Conservation (phyloP, 1,140 invertebrate species). For the Sycophaga agraensis region DNA sequence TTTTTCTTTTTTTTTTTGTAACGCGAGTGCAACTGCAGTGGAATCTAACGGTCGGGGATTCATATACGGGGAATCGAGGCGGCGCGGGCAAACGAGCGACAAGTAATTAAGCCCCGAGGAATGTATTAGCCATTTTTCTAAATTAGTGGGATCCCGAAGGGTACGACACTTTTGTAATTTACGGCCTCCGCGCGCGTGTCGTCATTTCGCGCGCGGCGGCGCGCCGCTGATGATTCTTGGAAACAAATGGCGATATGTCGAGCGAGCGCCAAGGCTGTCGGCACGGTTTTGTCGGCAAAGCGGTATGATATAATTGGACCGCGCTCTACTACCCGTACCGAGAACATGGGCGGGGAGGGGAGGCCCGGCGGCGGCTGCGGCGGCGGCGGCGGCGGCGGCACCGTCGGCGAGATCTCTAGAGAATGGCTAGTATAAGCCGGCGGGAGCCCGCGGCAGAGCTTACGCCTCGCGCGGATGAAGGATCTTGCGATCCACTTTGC, state of each 20-base stretch:
- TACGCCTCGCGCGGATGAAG: slow-evolving; percentile 1
- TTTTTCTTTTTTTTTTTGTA: too few species aligned
- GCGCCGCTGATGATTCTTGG: slow-evolving; percentile 20
- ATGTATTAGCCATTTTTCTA: background rate
- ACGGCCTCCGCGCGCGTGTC: background rate
- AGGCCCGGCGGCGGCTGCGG: too few species aligned
- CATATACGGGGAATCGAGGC: too few species aligned
- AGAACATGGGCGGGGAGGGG: slow-evolving; percentile 33
- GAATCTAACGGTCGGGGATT: too few species aligned
- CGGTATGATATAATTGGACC: slow-evolving; percentile 51
- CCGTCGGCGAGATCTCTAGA: slow-evolving; percentile 23
- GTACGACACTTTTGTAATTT: slow-evolving; percentile 11
- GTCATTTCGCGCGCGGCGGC: slow-evolving; percentile 11
- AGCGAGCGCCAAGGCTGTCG: slow-evolving; percentile 32
- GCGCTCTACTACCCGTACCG: slow-evolving; percentile 42
- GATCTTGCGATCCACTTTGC: background rate
- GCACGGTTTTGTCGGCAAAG: slow-evolving; percentile 33
- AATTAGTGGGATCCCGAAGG: slow-evolving; percentile 1
- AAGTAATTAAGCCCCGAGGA: too few species aligned
- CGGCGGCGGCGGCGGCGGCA: too few species aligned
- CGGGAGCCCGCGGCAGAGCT: background rate
- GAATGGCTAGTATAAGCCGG: slow-evolving; percentile 41
- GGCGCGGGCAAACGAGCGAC: too few species aligned
- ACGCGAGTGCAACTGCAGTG: too few species aligned
- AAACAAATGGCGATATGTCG: slow-evolving; percentile 27